These are phyloP conservation scores for Chloroclysta siterata DNA, from an alignment of 2,888 invertebrate genomes.

Conservation along the genomic window DNA sequence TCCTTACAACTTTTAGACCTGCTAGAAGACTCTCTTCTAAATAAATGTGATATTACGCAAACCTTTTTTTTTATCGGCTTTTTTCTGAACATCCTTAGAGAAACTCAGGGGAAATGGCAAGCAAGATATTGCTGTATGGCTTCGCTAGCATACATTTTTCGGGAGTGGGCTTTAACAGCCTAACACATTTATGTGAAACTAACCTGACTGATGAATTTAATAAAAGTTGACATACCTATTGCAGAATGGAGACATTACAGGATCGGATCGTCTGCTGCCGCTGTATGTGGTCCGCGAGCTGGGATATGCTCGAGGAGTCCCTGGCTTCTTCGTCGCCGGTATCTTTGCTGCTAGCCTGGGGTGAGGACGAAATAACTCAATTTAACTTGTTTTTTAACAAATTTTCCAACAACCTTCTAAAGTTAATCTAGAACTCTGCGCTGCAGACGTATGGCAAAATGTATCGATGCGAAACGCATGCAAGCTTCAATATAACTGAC, in stretches of 20 bases:
- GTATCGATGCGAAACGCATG: conserved; percentile 47
- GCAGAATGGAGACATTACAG: conserved; percentile 86
- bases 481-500: conserved; percentile 57
- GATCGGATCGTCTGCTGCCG: conserved; percentile 93
- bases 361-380: conserved; percentile 75
- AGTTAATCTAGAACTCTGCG: neutral
- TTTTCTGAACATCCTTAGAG: no score
- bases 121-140: no score
- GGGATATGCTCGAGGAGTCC: conserved; percentile 90
- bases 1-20: no score
- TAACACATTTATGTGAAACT: neutral
- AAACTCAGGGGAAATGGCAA: no score
- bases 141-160: neutral
- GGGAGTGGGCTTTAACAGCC: neutral
- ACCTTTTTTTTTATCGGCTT: no score
- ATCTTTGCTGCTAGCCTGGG: conserved; percentile 98
- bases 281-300: conserved; percentile 94
- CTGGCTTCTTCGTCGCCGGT: conserved; percentile 97
- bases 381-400: conserved; percentile 4
- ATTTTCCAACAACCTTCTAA: neutral
- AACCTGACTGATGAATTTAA: neutral
- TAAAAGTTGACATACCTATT: conserved; percentile 37
- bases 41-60: no score
- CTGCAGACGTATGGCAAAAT: conserved; percentile 27
- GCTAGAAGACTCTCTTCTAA: no score